These are phyloP conservation scores for Epizoanthus ramosus DNA, from an alignment of 92 coral and sea anemone genomes.

Conservation along the genomic window DNA sequence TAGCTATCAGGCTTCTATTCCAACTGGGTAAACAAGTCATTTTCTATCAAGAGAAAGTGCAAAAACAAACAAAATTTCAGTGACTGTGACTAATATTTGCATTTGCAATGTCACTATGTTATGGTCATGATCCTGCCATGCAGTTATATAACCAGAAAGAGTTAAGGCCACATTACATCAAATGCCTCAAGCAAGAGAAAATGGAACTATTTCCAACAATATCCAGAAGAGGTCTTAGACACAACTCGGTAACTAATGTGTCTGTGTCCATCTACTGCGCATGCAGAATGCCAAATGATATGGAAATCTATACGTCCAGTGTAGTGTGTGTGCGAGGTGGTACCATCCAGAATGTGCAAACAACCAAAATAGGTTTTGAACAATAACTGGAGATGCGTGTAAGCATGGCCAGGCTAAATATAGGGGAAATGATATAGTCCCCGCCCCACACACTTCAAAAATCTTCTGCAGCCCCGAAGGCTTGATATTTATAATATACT, in stretches of 20 bases:
- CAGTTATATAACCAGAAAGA: slow-evolving; percentile 17
- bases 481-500: no score
- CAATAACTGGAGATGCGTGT: neutral
- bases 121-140: slow-evolving; percentile 17
- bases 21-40: neutral
- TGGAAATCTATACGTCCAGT: slow-evolving; percentile 33
- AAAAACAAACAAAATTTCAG: no score
- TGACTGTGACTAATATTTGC: no score
- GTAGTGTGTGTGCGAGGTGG: slow-evolving; percentile 43
- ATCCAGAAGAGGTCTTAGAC: slow-evolving; percentile 46
- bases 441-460: no score
- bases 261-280: slow-evolving; percentile 34
- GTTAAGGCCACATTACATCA: slow-evolving; percentile 32
- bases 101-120: no score
- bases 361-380: slow-evolving; percentile 23
- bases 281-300: slow-evolving; percentile 52
- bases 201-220: slow-evolving; percentile 47
- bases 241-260: slow-evolving; percentile 28
- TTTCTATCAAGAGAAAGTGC: no score
- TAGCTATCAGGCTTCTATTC: slow-evolving; percentile 27
- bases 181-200: slow-evolving; percentile 28
- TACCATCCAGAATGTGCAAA: slow-evolving; percentile 48
- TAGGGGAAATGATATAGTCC: no score
- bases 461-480: no score
- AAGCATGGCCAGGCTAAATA: no score